Conservation (phyloP, 2,797 vertebrate genomes). For the Tokudaia tokunoshimensis region DNA sequence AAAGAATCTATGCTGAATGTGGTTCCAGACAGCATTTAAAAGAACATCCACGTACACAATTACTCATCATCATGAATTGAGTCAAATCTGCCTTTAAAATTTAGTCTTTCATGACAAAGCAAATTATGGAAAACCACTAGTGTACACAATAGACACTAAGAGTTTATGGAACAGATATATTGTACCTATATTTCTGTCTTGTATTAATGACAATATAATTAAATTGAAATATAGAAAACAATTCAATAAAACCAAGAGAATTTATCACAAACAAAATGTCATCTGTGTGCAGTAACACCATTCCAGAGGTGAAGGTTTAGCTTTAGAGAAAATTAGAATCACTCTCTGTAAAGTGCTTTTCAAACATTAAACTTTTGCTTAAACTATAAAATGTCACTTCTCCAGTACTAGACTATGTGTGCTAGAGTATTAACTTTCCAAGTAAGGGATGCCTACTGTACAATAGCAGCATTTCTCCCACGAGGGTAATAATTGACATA, state of each 20-base stretch:
- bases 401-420: background rate
- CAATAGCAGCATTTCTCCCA: background rate
- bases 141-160: background rate
- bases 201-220: background rate
- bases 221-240: background rate
- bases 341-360: background rate
- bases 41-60: background rate
- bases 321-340: background rate
- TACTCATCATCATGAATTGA: background rate
- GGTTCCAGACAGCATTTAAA: background rate
- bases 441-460: too few species aligned
- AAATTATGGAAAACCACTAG: background rate
- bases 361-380: background rate
- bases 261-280: background rate
- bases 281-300: background rate
- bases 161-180: background rate
- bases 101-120: background rate
- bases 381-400: too few species aligned
- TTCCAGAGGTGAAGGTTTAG: background rate
- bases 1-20: background rate
- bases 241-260: background rate
- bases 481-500: background rate
- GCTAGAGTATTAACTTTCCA: background rate
- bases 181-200: background rate
- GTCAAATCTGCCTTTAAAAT: background rate